A percentile compares a stretch with the other conserved stretches of the same genome.
These are phyloP conservation scores for Rhinolophus ferrumequinum DNA, from an alignment of 2,113 vertebrate genomes.

Conservation along the genomic window DNA sequence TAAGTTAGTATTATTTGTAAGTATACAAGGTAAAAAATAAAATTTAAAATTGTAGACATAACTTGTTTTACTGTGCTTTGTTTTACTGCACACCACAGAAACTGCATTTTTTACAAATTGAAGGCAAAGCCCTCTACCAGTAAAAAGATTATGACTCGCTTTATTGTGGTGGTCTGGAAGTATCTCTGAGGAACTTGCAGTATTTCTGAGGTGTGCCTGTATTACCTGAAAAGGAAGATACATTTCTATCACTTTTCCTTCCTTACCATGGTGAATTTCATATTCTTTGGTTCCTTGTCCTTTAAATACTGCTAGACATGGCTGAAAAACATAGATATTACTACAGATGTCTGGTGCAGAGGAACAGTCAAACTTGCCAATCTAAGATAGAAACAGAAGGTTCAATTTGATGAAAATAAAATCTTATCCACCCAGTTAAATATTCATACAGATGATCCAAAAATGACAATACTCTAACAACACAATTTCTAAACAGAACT, in stretches of 20 bases:
- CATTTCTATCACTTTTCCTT: not conserved
- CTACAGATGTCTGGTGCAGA: slow-evolving; percentile 89
- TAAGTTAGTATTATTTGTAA: not conserved
- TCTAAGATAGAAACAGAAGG: slow-evolving; percentile 79
- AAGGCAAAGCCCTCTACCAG: not conserved
- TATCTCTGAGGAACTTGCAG: not conserved
- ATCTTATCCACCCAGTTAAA: not conserved
- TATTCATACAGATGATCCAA: not conserved
- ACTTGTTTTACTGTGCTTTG: not conserved
- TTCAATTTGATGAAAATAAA: not conserved
- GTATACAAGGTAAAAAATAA: not conserved
- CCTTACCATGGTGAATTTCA: slow-evolving; percentile 97
- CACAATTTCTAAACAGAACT: not conserved
- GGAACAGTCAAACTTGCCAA: slow-evolving; percentile 94
- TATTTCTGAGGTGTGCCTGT: not conserved
- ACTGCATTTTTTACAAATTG: not conserved
- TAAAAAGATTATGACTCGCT: not conserved
- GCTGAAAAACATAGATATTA: slow-evolving; percentile 93
- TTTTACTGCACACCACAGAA: not conserved
- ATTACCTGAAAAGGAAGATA: slow-evolving; percentile 15
- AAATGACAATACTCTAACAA: not conserved
- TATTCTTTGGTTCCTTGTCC: slow-evolving; percentile 95
- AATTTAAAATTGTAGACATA: not conserved
- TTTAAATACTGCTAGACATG: slow-evolving; percentile 95
- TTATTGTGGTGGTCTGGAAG: not conserved